These are phyloP conservation scores for Ceryle rudis DNA, from an alignment of 2,797 vertebrate genomes.

Conservation along the genomic window DNA sequence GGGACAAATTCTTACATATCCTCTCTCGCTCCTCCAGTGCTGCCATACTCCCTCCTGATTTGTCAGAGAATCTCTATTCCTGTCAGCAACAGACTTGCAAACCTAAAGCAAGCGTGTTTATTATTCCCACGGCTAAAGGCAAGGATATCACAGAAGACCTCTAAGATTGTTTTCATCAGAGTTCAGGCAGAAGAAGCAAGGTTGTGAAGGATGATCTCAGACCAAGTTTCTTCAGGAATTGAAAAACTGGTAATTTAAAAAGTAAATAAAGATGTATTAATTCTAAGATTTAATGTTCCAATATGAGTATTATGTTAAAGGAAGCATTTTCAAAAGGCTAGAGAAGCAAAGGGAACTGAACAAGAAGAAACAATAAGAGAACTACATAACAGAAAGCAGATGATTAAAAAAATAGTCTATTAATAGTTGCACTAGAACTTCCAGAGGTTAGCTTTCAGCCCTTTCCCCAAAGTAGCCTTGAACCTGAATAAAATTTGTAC, in stretches of 20 bases:
- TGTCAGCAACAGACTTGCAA: neutral
- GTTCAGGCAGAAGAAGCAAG: neutral
- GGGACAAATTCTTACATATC: neutral
- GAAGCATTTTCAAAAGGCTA: neutral
- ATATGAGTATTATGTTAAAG: neutral
- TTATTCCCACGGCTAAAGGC: neutral
- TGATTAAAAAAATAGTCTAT: neutral
- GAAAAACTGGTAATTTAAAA: neutral
- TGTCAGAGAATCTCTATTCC: neutral
- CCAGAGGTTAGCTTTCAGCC: neutral
- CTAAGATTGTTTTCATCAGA: neutral
- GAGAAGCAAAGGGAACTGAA: neutral
- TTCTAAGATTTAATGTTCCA: neutral
- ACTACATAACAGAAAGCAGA: neutral
- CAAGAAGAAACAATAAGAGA: neutral
- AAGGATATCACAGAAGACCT: neutral
- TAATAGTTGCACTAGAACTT: neutral
- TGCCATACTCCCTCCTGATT: neutral
- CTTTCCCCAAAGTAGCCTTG: neutral
- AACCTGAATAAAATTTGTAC: neutral
- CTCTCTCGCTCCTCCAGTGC: accelerated
- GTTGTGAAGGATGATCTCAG: neutral
- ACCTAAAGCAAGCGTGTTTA: neutral
- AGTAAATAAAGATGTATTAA: neutral
- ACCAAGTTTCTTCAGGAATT: neutral